Conservation (phyloP, 2,797 vertebrate genomes). For the Carapus acus region DNA sequence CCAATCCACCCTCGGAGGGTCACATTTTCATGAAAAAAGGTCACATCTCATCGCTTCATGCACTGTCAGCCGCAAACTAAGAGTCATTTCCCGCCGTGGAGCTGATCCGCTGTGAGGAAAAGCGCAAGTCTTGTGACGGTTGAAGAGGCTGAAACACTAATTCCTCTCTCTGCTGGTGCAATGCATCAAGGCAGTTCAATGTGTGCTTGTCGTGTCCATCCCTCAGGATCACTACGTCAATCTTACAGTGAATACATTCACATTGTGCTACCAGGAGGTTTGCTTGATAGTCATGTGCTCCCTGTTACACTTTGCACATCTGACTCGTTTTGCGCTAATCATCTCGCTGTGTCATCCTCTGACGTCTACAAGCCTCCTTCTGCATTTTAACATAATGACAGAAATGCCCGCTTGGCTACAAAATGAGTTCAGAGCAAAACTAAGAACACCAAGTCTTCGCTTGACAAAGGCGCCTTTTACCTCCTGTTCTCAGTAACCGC, state of each 20-base stretch:
- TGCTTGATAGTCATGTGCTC: constrained; percentile 25
- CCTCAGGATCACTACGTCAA: constrained; percentile 3
- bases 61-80: no score
- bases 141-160: constrained; percentile 8
- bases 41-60: no score
- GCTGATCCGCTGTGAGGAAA: constrained; percentile 12
- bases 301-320: constrained; percentile 9
- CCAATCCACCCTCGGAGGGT: no score
- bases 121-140: constrained; percentile 6
- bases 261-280: constrained; percentile 2
- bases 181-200: constrained; percentile 18
- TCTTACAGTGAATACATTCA: constrained; percentile 7
- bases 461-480: constrained; percentile 54
- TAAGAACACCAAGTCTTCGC: constrained; percentile 29
- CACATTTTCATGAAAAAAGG: no score
- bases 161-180: constrained; percentile 14
- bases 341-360: constrained; percentile 7
- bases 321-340: constrained; percentile 3
- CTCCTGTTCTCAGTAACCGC: constrained; percentile 49
- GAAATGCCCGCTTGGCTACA: constrained; percentile 15
- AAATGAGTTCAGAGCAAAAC: constrained; percentile 39
- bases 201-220: background rate
- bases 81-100: background rate
- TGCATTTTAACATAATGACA: constrained; percentile 16
- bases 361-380: constrained; percentile 23